A percentile compares a stretch with the other conserved stretches of the same genome.
Conservation (phyloP, 2,797 vertebrate species). For the Leptoclinus maculatus region DNA sequence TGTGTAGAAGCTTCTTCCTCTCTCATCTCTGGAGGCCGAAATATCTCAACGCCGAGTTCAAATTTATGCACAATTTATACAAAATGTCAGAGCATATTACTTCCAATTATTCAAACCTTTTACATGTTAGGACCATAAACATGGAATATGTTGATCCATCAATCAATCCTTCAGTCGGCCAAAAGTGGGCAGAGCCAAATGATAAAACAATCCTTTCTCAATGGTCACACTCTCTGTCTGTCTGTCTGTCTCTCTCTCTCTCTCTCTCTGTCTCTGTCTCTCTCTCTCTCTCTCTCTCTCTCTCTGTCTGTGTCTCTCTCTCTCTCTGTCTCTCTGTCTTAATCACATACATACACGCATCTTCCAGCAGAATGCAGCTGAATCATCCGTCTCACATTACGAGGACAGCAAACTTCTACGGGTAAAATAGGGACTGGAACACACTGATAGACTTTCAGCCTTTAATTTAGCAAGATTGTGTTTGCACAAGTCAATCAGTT, state of each 20-base stretch:
- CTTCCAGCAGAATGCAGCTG: not conserved
- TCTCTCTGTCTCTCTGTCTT: too few relatives aligned
- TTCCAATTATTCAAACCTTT: constrained; percentile 46
- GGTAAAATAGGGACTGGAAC: not conserved
- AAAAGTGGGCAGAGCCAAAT: not conserved
- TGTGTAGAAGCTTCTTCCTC: constrained; percentile 19
- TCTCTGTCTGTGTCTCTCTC: too few relatives aligned
- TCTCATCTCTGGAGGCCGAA: constrained; percentile 28
- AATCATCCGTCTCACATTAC: not conserved
- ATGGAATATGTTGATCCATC: constrained; percentile 7
- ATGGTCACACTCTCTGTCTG: not conserved
- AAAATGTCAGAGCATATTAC: constrained; percentile 51
- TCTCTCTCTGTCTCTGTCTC: too few relatives aligned
- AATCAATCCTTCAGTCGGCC: not conserved
- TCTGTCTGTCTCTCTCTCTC: too few relatives aligned
- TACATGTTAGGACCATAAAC: not conserved
- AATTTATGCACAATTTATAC: too few relatives aligned
- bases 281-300: too few relatives aligned
- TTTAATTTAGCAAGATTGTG: not conserved
- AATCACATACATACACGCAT: not conserved
- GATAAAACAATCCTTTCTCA: not conserved
- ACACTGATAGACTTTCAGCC: not conserved
- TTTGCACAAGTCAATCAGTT: not conserved
- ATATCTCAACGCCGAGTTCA: constrained; percentile 9
- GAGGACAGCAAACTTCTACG: not conserved